These are phyloP conservation scores for Pemphigus obesinymphae DNA, from an alignment of 1,140 invertebrate species.

Conservation along the genomic window DNA sequence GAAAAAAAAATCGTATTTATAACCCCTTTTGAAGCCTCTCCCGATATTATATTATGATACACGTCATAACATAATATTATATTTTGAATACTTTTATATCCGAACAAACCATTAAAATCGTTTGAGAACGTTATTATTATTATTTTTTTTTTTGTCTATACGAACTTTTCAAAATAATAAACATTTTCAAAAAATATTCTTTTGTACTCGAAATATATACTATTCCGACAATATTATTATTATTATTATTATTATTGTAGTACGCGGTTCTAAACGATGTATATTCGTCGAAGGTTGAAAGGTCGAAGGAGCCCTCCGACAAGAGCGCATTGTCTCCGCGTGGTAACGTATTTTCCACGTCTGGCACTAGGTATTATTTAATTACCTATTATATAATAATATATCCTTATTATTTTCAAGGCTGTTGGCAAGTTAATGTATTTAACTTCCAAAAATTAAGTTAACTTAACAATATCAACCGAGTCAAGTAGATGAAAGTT, in stretches of 20 bases:
- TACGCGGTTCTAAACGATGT: background rate
- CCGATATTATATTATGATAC: background rate
- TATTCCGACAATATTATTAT: too few relatives aligned
- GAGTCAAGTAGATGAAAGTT: too few relatives aligned
- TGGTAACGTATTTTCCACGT: background rate
- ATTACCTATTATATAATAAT: background rate
- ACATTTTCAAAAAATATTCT: conserved; percentile 5
- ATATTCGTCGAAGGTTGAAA: conserved; percentile 9
- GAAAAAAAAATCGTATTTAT: background rate
- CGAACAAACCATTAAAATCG: background rate
- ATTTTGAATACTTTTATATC: background rate
- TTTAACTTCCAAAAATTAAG: too few relatives aligned
- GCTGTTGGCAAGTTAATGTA: too few relatives aligned
- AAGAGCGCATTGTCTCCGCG: conserved; percentile 11
- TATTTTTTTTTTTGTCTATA: background rate
- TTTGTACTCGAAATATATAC: background rate
- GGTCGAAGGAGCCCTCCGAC: conserved; percentile 2
- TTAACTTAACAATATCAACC: too few relatives aligned
- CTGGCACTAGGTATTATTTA: conserved; percentile 4
- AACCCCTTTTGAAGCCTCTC: background rate
- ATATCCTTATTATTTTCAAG: background rate
- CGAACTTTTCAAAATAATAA: conserved; percentile 21
- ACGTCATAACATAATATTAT: background rate
- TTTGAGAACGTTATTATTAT: background rate
- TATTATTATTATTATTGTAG: too few relatives aligned